phyloP scores from a whole-genome alignment of 2,888 invertebrate genomes.

The Cephus runcator region DNA sequence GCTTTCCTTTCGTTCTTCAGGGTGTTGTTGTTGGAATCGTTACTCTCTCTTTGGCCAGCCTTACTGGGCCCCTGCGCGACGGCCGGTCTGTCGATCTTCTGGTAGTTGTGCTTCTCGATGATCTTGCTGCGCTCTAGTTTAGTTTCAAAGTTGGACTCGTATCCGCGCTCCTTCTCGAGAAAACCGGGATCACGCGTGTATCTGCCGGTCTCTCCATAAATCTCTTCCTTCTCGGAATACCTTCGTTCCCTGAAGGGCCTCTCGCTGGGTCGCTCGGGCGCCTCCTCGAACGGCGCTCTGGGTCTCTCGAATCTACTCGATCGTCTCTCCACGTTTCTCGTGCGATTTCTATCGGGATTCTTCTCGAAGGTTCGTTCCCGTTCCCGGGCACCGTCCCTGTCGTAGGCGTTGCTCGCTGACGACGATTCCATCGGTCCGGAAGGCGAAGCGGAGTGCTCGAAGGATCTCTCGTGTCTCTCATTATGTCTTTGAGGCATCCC shows the following conservation, averaged over 20 bases:
- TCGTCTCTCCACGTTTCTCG: slow-evolving; percentile 40
- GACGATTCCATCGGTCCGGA: slow-evolving; percentile 18
- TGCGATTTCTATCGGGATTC: slow-evolving; percentile 42
- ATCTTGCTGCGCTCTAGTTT: slow-evolving; percentile 59
- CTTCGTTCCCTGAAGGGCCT: slow-evolving; percentile 45
- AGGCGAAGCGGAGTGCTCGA: slow-evolving; percentile 10
- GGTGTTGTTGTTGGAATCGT: slow-evolving; percentile 59
- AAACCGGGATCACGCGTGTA: slow-evolving; percentile 27
- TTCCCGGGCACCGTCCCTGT: slow-evolving; percentile 21
- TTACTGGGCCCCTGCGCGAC: slow-evolving; percentile 28
- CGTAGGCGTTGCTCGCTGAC: slow-evolving; percentile 18
- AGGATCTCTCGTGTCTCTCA: slow-evolving; percentile 41
- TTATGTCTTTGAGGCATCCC: slow-evolving; percentile 32
- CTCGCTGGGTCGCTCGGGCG: slow-evolving; percentile 54
- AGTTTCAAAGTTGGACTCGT: slow-evolving; percentile 63
- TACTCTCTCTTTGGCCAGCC: slow-evolving; percentile 36
- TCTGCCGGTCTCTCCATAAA: slow-evolving; percentile 54
- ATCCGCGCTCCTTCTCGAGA: slow-evolving; percentile 61
- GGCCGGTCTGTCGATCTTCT: slow-evolving; percentile 31
- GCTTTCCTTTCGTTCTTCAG: slow-evolving; percentile 62
- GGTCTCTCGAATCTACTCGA: slow-evolving; percentile 56
- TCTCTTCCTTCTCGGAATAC: slow-evolving; percentile 59
- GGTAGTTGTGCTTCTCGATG: slow-evolving; percentile 39
- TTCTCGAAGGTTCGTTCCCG: slow-evolving; percentile 47
- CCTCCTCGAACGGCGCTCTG: slow-evolving; percentile 59